A percentile compares a stretch with the other conserved stretches of the same genome.
phyloP scores from a whole-genome alignment of 1,140 invertebrate genomes.

The Triops longicaudatus region DNA sequence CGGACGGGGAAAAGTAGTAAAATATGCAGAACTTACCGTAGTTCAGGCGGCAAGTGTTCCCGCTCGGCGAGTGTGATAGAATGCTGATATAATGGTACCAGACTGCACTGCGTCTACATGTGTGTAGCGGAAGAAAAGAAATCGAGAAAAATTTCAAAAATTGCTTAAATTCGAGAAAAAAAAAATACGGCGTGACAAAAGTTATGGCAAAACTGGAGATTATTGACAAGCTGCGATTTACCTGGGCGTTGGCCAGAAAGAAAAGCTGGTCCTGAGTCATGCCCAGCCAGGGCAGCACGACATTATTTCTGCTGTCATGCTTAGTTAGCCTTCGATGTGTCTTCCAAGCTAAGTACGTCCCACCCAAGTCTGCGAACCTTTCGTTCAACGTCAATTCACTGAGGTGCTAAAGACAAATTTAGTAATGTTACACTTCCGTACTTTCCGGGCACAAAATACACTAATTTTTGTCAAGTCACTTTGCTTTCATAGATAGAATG shows the following conservation, averaged over 20 bases:
- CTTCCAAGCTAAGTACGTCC: neutral
- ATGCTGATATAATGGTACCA: neutral
- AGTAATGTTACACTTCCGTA: neutral
- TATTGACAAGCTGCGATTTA: neutral
- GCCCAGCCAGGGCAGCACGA: neutral
- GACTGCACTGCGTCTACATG: neutral
- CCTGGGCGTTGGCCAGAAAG: neutral
- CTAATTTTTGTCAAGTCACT: no score
- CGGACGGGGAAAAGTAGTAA: neutral
- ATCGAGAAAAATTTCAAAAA: neutral
- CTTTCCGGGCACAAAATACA: no score
- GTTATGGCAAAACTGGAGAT: neutral
- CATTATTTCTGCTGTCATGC: neutral
- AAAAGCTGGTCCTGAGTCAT: neutral
- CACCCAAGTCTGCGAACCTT: neutral
- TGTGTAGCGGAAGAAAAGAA: neutral
- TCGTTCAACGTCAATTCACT: neutral
- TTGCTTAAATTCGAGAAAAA: neutral
- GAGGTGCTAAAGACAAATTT: neutral
- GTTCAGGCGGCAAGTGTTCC: neutral
- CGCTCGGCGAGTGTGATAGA: neutral
- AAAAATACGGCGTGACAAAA: neutral
- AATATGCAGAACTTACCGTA: neutral
- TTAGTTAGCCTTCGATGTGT: neutral
- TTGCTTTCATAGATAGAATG: no score